Evolutionary conservation across 2,113 vertebrate genomes (phyloP).

Genomic region (Sapajus apella): DNA sequence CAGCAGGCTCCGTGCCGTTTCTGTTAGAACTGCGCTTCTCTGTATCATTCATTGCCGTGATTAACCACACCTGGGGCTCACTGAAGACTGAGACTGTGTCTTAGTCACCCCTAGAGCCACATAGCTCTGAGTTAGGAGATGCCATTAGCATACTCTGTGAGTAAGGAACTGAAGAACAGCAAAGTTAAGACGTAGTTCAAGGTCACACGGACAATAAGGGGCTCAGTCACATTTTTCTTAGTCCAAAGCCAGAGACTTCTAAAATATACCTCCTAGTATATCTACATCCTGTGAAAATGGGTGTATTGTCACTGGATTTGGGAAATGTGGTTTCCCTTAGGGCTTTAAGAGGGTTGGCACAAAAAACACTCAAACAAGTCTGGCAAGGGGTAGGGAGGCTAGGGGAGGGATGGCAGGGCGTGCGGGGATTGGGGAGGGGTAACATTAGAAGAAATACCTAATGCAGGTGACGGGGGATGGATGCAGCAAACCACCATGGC

Average conservation of each 20-base stretch:
- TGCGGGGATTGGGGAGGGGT: too few species aligned
- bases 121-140: neutral
- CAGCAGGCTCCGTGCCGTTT: neutral
- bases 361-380: neutral
- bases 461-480: too few species aligned
- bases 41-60: neutral
- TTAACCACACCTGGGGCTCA: neutral
- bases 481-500: too few species aligned
- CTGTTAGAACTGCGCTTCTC: neutral
- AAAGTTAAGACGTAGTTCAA: neutral
- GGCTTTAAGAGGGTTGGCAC: neutral
- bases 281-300: neutral
- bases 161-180: neutral
- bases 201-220: neutral
- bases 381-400: neutral
- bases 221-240: neutral
- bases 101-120: neutral
- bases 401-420: too few species aligned
- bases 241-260: neutral
- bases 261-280: neutral
- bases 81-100: rapidly evolving
- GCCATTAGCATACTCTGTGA: neutral
- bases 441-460: too few species aligned
- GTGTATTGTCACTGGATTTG: neutral
- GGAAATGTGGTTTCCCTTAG: neutral